A percentile compares a stretch with the other conserved stretches of the same genome.
Evolutionary conservation across 2,888 invertebrate species (phyloP).

Genomic region (Acleris holmiana): DNA sequence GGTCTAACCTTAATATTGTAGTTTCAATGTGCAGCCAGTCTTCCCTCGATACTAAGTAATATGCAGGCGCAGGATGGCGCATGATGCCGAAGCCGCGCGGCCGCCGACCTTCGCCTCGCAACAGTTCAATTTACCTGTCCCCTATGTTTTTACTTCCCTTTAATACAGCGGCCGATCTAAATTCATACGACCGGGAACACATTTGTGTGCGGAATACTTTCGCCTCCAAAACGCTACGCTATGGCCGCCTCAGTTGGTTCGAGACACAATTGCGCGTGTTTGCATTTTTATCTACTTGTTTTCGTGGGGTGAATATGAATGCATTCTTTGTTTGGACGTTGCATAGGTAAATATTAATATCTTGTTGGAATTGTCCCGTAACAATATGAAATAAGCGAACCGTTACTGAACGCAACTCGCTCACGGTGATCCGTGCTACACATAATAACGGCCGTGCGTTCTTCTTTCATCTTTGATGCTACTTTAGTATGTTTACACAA

Average conservation of each 20-base stretch:
- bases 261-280: constrained; percentile 80
- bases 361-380: constrained; percentile 61
- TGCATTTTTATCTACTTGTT: constrained; percentile 82
- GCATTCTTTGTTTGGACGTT: constrained; percentile 72
- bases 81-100: constrained; percentile 42
- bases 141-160: constrained; percentile 61
- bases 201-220: constrained; percentile 74
- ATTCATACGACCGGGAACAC: constrained; percentile 79
- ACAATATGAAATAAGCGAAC: constrained; percentile 49
- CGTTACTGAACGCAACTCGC: constrained; percentile 13
- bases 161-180: constrained; percentile 76
- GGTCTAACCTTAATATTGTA: too few species aligned
- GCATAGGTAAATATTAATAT: constrained; percentile 75
- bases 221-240: constrained; percentile 50
- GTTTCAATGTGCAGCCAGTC: not conserved
- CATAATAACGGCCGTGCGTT: not conserved
- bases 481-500: not conserved
- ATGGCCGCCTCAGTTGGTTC: constrained; percentile 66
- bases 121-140: constrained; percentile 50
- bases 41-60: not conserved
- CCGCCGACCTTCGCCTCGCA: not conserved
- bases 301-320: constrained; percentile 81
- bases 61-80: constrained; percentile 29
- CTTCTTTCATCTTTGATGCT: not conserved
- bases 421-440: constrained; percentile 5